Conservation (phyloP, 2,888 invertebrate genomes). For the Orchesella flavescens region DNA sequence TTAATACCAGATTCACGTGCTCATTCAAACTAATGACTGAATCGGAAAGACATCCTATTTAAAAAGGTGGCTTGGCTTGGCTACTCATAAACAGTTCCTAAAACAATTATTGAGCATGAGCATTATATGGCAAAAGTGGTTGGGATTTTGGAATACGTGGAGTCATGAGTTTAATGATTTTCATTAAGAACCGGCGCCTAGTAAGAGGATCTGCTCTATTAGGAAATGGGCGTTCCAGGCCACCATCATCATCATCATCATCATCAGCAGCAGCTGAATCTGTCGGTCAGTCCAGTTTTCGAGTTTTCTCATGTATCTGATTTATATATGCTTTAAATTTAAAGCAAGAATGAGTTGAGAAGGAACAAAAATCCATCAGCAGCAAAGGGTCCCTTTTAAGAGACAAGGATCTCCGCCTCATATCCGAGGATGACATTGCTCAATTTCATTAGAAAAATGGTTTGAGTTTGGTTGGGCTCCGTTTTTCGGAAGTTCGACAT, state of each 20-base stretch:
- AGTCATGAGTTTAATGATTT: slow-evolving; percentile 18
- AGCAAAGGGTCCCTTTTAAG: not conserved
- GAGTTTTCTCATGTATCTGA: not conserved
- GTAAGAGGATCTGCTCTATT: slow-evolving; percentile 31
- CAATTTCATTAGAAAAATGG: not conserved
- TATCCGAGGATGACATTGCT: not conserved
- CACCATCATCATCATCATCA: slow-evolving; percentile 22
- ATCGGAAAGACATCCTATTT: too few relatives aligned
- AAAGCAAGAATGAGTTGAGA: not conserved
- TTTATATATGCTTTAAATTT: not conserved
- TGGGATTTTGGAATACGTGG: not conserved
- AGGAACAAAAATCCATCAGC: not conserved
- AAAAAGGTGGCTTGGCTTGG: too few relatives aligned
- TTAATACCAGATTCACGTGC: too few relatives aligned
- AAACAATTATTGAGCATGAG: too few relatives aligned
- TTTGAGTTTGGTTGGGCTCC: too few relatives aligned
- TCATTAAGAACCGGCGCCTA: slow-evolving; percentile 41
- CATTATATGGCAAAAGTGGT: too few relatives aligned
- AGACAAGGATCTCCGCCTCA: slow-evolving; percentile 43
- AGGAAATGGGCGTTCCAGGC: slow-evolving; percentile 44
- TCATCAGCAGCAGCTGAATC: slow-evolving; percentile 13
- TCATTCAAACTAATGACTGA: too few relatives aligned
- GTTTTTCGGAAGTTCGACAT: too few relatives aligned
- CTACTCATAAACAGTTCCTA: too few relatives aligned
- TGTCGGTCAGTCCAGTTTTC: not conserved